Evolutionary conservation across 1,140 invertebrate genomes (phyloP), one percentile per base, ranked within the genome.

Genomic region (Drosophila bipectinata): DNA sequence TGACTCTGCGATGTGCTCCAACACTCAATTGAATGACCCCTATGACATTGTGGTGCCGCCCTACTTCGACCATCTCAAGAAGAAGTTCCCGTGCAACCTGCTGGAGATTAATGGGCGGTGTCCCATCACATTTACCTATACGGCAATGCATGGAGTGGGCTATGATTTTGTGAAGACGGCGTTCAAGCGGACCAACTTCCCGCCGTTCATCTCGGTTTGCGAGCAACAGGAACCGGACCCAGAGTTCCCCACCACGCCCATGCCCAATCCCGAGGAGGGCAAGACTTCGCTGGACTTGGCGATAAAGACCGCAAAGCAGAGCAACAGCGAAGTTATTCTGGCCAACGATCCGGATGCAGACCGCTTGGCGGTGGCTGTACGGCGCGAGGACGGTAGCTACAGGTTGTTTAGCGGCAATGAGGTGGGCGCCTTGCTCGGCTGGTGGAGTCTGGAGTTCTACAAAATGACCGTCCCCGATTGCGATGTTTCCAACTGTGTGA

Each of bases 281-380:
- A 96, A 97, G 89, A 96, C 96, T 85, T 97, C 98, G 51, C 91
- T 99, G 57, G 94, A 96, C 89, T 93, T 99, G 15, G 95, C 98
- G 18, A 95, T 99, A 76, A 93, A 95, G 91, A 95, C 96, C 10
- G 99, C 99, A 0, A 94, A 98, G 89, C 77, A 93, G 44, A 93
- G 94, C 73, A 92, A 93, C 1, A 95, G 95, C 39, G 93, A 93
- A 1, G 92, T 99, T 1, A 97, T 99, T 78, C 92, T 99, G 15
- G 98, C 98, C 0, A 99, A 99, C 93, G 99, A 99, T 93, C 99
- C 99, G 9, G 99, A 99, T 93, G 98, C 99, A 6, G 99, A 99
- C 93, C 94, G 99, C 58, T 93, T 99, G 57, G 98, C 98, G 10
- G 95, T 98, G 47, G 98, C 98, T 4, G 97, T 98, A 92, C 95